Evolutionary conservation across 2,113 vertebrate genomes (phyloP).

Genomic region (Chlamydotis undulata): DNA sequence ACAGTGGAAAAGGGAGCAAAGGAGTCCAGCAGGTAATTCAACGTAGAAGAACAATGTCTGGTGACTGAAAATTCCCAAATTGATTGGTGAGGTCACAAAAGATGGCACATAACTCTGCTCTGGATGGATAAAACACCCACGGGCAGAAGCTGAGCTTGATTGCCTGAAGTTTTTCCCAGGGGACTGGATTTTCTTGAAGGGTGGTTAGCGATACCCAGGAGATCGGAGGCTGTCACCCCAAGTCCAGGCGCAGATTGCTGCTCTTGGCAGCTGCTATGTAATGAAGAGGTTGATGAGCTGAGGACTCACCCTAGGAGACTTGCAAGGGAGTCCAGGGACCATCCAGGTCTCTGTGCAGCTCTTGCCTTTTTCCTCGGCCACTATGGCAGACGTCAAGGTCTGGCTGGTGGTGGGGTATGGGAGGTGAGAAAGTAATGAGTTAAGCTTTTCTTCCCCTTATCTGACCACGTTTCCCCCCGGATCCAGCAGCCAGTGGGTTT

Average conservation of each 20-base stretch:
- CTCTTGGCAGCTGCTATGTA: background rate
- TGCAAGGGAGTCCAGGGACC: rapidly evolving
- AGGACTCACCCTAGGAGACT: background rate
- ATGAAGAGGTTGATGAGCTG: background rate
- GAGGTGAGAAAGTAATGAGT: background rate
- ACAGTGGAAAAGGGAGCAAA: background rate
- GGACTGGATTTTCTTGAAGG: background rate
- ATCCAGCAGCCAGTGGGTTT: background rate
- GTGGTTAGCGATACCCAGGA: background rate
- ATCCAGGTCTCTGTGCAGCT: rapidly evolving
- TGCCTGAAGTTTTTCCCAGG: background rate
- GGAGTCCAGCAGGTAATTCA: background rate
- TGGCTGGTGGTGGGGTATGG: background rate
- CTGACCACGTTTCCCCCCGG: background rate
- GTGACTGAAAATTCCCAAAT: background rate
- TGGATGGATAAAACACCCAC: background rate
- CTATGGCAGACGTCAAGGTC: background rate
- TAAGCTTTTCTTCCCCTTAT: background rate
- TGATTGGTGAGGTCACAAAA: background rate
- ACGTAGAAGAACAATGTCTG: background rate
- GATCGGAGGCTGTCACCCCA: background rate
- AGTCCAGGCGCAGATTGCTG: background rate
- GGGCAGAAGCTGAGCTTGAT: background rate
- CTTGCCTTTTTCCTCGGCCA: background rate
- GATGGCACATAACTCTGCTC: background rate